Evolutionary conservation across 2,113 vertebrate species (phyloP).

Genomic region (Otolemur garnettii): DNA sequence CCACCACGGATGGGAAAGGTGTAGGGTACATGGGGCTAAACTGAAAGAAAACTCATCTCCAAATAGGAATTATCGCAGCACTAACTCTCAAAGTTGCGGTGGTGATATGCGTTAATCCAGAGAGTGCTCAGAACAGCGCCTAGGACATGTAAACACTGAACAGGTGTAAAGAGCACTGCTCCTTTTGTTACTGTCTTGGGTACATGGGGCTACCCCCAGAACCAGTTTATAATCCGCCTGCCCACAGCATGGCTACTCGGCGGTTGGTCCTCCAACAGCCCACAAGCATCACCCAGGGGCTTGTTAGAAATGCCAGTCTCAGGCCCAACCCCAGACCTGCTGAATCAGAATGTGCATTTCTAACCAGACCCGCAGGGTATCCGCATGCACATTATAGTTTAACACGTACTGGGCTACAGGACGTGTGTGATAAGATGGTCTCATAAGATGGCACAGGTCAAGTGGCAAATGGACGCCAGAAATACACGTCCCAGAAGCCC

Average conservation of each 20-base stretch:
- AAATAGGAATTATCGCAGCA: neutral
- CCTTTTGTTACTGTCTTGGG: neutral
- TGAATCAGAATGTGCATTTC: neutral
- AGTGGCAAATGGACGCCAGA: neutral
- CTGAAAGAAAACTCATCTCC: conserved; percentile 11
- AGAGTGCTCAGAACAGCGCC: neutral
- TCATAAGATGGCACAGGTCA: neutral
- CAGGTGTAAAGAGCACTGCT: neutral
- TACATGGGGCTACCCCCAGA: neutral
- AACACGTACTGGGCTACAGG: neutral
- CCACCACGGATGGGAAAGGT: neutral
- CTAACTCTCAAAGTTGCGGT: neutral
- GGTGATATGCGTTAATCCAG: neutral
- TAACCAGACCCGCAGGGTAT: neutral
- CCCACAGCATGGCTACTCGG: neutral
- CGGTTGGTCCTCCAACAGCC: neutral
- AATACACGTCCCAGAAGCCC: neutral
- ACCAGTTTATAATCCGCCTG: neutral
- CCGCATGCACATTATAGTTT: neutral
- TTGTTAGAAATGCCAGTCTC: neutral
- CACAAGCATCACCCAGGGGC: neutral
- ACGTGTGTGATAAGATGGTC: neutral
- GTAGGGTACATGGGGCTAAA: neutral
- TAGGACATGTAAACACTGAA: neutral
- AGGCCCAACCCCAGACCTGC: neutral